These are phyloP conservation scores for Pterophyllum scalare DNA, from an alignment of 2,113 vertebrate genomes.

Conservation along the genomic window DNA sequence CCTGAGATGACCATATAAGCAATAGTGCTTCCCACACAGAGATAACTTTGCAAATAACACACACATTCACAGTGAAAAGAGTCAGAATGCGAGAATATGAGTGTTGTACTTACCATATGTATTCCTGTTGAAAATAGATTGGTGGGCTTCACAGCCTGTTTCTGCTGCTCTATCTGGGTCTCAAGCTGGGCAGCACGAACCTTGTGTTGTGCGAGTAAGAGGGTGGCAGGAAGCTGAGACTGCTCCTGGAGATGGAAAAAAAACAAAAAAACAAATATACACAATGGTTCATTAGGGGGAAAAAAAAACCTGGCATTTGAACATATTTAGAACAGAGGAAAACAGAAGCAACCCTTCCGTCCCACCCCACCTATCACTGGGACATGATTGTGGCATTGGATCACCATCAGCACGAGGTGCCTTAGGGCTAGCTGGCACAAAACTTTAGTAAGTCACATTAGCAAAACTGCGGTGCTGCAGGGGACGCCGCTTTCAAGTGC, in stretches of 20 bases:
- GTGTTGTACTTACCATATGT: constrained; percentile 87
- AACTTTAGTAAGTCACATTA: constrained; percentile 55
- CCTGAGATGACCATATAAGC: background rate
- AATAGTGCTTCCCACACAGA: background rate
- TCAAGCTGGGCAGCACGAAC: constrained; percentile 91
- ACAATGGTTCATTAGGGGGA: background rate
- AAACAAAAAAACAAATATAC: constrained; percentile 19
- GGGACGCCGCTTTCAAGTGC: constrained; percentile 58
- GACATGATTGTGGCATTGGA: background rate
- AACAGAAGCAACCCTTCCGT: background rate
- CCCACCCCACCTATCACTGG: background rate
- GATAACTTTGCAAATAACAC: background rate
- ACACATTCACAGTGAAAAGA: background rate
- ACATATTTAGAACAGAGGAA: background rate
- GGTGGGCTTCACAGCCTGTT: constrained; percentile 87
- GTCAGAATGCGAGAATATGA: background rate
- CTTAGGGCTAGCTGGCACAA: constrained; percentile 44
- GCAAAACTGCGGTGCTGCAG: constrained; percentile 42
- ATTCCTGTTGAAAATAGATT: constrained; percentile 96
- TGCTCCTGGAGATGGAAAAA: constrained; percentile 84
- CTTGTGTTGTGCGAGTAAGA: constrained; percentile 96
- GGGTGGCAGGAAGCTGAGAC: constrained; percentile 91
- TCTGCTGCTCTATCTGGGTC: constrained; percentile 91
- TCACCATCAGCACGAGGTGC: constrained; percentile 13
- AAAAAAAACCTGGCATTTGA: background rate